phyloP scores from a whole-genome alignment of 2,113 vertebrate species.

The Promerops cafer region DNA sequence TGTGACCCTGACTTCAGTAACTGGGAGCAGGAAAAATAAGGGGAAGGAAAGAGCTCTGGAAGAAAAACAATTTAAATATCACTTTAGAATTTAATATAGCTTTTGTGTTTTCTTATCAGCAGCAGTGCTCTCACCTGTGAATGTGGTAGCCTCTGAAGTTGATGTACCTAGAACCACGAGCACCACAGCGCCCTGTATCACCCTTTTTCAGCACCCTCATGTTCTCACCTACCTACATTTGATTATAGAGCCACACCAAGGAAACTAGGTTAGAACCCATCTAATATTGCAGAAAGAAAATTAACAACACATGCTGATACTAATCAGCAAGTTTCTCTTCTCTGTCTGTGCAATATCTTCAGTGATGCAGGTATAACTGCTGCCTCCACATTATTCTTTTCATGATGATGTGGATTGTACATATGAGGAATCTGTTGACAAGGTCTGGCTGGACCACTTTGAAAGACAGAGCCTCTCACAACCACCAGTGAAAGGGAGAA shows the following conservation, averaged over 20 bases:
- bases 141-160: not conserved
- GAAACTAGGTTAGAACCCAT: not conserved
- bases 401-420: not conserved
- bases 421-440: not conserved
- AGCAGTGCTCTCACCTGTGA: not conserved
- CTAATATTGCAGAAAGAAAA: not conserved
- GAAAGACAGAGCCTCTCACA: not conserved
- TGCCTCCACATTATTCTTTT: not conserved
- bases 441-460: not conserved
- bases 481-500: not conserved
- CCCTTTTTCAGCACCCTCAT: not conserved
- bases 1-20: not conserved
- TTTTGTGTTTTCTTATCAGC: not conserved
- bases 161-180: not conserved
- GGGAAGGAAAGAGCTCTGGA: not conserved
- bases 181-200: fast-evolving
- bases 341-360: not conserved
- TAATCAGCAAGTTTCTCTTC: not conserved
- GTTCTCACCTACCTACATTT: not conserved
- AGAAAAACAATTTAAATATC: not conserved
- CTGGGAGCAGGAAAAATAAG: not conserved
- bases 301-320: fast-evolving
- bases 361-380: not conserved
- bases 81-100: not conserved
- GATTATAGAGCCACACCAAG: not conserved